Evolutionary conservation across 2,113 vertebrate species (phyloP), one percentile per base, ranked within the genome.

Genomic region (Patagioenas fasciata): DNA sequence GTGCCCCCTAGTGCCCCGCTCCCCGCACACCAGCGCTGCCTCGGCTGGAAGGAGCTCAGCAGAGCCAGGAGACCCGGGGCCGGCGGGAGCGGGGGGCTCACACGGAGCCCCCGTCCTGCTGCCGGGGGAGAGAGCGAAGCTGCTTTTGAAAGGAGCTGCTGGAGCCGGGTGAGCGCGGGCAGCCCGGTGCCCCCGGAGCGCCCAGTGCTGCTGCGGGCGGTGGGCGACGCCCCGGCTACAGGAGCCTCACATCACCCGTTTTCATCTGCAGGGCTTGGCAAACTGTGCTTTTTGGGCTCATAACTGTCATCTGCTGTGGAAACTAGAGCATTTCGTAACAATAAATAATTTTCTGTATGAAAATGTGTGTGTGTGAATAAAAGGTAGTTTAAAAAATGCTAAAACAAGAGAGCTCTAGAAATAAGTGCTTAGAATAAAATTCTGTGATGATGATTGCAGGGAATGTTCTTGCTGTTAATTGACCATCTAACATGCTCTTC

Each of bases 211-310:
- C 48, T 4, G 57, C 20, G 4, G 40, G 2, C n/a, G 1, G 17
- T 6, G 16, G 47, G 20, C 38, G 2, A 11, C 5, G 31, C 3
- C 54, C 18, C 1, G 8, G 7, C 29, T 15, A 1, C 66, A 6
- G 13, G 5, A 21, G 26, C 26, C 28, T 11, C 15, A 0, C 13
- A 3, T 15, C 51, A 8, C 44, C 77, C 11, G 0, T 26, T 6
- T 3, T 16, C 19, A 48, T 42, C 64, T 28, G 26, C 65, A 3
- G 34, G 28, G 23, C 48, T 44, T 6, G 42, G 72, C 78, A 7
- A 15, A 9, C 38, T 6, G 1, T 7, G 29, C 69, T n/a, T 2
- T 21, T 32, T 6, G 50, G 57, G 4, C 13, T 54, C 56, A 0
- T 7, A 8, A 7, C 9, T 21, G 26, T 21, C 51, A 24, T 21